phyloP scores from a whole-genome alignment of 2,113 vertebrate species.

The Fulica atra region DNA sequence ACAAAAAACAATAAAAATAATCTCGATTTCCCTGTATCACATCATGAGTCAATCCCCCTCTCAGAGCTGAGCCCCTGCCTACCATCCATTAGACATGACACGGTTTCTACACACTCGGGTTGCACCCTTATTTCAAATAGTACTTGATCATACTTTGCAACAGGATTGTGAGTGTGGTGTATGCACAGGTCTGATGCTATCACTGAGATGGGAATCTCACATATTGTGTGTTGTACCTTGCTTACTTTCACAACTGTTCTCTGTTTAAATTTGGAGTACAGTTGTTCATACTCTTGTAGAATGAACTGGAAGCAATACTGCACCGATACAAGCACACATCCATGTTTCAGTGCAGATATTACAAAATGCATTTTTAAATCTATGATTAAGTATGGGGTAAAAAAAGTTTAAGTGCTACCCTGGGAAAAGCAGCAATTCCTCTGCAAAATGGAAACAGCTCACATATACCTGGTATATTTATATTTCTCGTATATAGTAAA shows the following conservation, averaged over 20 bases:
- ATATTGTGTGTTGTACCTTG: background rate
- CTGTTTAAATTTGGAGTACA: background rate
- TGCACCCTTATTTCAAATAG: background rate
- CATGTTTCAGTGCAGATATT: background rate
- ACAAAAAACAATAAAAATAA: background rate
- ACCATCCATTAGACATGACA: background rate
- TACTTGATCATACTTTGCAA: background rate
- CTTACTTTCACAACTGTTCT: background rate
- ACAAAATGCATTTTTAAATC: background rate
- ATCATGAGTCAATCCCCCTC: background rate
- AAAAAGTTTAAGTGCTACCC: background rate
- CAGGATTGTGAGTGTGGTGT: background rate
- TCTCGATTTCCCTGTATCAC: background rate
- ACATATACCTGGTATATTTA: background rate
- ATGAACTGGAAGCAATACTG: background rate
- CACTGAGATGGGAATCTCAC: background rate
- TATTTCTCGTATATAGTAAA: conserved; percentile 6
- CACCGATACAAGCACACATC: background rate
- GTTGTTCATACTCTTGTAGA: background rate
- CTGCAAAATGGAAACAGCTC: background rate
- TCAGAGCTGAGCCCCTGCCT: background rate
- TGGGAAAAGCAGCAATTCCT: conserved; percentile 31
- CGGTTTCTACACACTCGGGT: background rate
- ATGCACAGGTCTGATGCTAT: background rate
- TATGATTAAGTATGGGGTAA: background rate